phyloP scores from a whole-genome alignment of 2,888 invertebrate genomes.

The Tetranychus truncatus region DNA sequence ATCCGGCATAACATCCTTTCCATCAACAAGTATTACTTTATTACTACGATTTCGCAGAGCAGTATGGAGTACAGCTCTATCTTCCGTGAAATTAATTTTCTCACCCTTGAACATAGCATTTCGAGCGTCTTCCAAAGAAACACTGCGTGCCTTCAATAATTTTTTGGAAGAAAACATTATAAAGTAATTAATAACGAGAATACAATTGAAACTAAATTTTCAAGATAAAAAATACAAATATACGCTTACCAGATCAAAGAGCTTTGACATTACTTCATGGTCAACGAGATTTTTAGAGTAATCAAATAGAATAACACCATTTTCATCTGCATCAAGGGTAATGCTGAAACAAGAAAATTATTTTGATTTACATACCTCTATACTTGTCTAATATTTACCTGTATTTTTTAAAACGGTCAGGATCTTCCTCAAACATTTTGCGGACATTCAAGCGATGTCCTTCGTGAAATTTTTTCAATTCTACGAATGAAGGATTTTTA shows the following conservation, averaged over 20 bases:
- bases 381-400: too few relatives aligned
- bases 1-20: constrained; percentile 69
- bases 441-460: constrained; percentile 58
- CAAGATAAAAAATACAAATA: not conserved
- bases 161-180: not conserved
- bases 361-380: too few relatives aligned
- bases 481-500: not conserved
- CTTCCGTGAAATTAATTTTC: constrained; percentile 93
- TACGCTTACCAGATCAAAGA: constrained; percentile 46
- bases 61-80: constrained; percentile 80
- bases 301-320: constrained; percentile 51
- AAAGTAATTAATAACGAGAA: not conserved
- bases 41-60: constrained; percentile 74
- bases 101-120: constrained; percentile 81
- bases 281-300: constrained; percentile 89
- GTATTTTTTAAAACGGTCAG: constrained; percentile 64
- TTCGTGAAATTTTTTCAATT: constrained; percentile 47
- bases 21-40: constrained; percentile 57
- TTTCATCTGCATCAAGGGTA: constrained; percentile 18
- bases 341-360: constrained; percentile 21
- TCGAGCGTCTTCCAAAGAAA: constrained; percentile 65
- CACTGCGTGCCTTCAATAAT: constrained; percentile 38
- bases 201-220: not conserved
- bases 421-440: constrained; percentile 59
- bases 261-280: constrained; percentile 49